phyloP scores from a whole-genome alignment of 2,797 vertebrate species.

The Sardinella longiceps region DNA sequence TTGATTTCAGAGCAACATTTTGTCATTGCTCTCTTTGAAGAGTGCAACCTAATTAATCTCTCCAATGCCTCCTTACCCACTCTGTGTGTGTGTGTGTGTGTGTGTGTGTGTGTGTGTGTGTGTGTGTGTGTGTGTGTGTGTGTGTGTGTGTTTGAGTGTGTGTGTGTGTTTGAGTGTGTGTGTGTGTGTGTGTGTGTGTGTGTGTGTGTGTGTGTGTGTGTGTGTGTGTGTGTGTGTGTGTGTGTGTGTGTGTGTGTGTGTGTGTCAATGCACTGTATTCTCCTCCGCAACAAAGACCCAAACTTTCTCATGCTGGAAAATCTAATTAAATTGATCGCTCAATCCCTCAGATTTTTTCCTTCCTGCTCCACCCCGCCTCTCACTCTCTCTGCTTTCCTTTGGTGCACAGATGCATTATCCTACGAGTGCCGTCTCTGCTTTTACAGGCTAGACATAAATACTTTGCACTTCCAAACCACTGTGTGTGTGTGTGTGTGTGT shows the following conservation, averaged over 20 bases:
- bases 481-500: conserved; percentile 3
- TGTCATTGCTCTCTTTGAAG: not conserved
- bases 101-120: no score
- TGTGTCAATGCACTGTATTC: no score
- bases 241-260: no score
- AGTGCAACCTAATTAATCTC: not conserved
- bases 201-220: no score
- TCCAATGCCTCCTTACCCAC: not conserved
- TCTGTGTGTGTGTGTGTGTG: no score
- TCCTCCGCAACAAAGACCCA: not conserved
- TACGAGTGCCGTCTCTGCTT: not conserved
- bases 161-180: no score
- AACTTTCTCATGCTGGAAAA: conserved; percentile 18
- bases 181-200: no score
- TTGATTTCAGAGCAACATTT: not conserved
- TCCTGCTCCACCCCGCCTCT: no score
- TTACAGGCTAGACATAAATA: conserved; percentile 6
- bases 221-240: no score
- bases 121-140: no score
- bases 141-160: no score
- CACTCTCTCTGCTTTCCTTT: not conserved
- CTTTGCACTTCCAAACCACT: not conserved
- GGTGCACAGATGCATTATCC: not conserved
- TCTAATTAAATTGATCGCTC: conserved; percentile 27
- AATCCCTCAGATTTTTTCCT: not conserved